Conservation (phyloP, 2,888 invertebrate species). For the Drosophila colorata region DNA sequence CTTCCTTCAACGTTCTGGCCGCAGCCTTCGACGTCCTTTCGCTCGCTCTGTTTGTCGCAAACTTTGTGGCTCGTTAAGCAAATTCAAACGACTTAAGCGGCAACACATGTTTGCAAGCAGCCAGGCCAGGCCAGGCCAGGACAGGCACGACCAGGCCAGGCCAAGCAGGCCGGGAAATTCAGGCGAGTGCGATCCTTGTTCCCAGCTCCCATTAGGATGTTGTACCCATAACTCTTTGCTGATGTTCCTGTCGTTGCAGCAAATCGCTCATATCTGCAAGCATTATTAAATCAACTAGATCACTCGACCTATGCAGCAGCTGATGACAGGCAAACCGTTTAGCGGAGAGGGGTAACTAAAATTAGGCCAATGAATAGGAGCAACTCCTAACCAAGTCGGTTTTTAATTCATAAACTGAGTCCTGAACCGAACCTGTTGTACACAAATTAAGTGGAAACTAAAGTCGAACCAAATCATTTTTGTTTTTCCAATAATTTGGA, state of each 20-base stretch:
- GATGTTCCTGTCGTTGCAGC: slow-evolving; percentile 63
- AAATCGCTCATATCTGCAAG: slow-evolving; percentile 66
- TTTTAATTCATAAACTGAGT: too few species aligned
- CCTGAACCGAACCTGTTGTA: too few species aligned
- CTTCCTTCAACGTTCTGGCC: slow-evolving; percentile 41
- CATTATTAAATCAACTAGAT: slow-evolving; percentile 72
- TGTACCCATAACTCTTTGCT: slow-evolving; percentile 50
- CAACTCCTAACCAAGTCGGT: too few species aligned
- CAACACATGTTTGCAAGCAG: slow-evolving; percentile 78
- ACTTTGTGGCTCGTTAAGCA: slow-evolving; percentile 82
- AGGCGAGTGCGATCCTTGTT: slow-evolving; percentile 21
- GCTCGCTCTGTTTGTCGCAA: slow-evolving; percentile 72
- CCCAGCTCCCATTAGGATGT: slow-evolving; percentile 29
- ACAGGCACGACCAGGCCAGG: slow-evolving; percentile 2
- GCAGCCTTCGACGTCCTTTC: slow-evolving; percentile 19
- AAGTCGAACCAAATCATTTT: too few species aligned
- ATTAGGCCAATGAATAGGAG: neutral
- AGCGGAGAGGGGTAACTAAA: neutral
- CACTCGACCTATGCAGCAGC: slow-evolving; percentile 24
- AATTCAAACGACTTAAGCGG: slow-evolving; percentile 81
- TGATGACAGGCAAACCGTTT: slow-evolving; percentile 18
- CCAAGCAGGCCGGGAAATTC: neutral
- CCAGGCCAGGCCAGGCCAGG: slow-evolving; percentile 5
- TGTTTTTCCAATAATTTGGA: too few species aligned
- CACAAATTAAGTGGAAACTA: too few species aligned